A percentile compares a stretch with the other conserved stretches of the same genome.
phyloP scores from a whole-genome alignment of 1,140 invertebrate species.

The Caenorhabditis brenneri region DNA sequence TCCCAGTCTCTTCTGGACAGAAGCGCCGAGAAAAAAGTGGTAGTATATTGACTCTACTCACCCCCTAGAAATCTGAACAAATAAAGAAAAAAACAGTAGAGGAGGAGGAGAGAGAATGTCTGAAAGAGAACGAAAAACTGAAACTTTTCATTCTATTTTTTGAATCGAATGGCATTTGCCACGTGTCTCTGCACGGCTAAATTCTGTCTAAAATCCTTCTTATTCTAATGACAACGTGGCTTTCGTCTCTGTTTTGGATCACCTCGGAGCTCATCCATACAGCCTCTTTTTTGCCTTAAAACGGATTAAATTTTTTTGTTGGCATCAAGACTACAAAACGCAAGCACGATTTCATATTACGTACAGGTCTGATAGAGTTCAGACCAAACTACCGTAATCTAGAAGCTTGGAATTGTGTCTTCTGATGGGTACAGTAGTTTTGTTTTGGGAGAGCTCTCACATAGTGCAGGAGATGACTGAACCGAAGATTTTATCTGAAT shows the following conservation, averaged over 20 bases:
- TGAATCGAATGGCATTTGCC: no score
- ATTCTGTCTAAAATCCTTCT: neutral
- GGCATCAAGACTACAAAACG: neutral
- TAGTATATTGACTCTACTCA: conserved; percentile 11
- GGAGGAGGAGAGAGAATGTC: neutral
- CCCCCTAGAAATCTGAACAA: conserved; percentile 39
- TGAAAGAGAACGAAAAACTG: neutral
- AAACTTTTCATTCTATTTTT: neutral
- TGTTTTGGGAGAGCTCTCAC: no score
- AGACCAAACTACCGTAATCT: no score
- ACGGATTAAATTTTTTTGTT: neutral
- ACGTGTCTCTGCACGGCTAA: neutral
- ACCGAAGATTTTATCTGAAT: no score
- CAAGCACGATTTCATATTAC: neutral
- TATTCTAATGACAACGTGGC: neutral
- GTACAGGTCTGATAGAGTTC: no score
- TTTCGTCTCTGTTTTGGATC: neutral
- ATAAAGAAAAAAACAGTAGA: neutral
- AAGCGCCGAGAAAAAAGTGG: neutral
- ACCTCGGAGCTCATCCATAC: neutral
- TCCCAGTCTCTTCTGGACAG: neutral
- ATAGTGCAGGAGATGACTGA: no score
- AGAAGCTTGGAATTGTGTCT: no score
- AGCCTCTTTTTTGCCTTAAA: neutral
- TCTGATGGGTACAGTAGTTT: no score